These are phyloP conservation scores for Falco punctatus DNA, from an alignment of 2,113 vertebrate genomes.

Conservation along the genomic window DNA sequence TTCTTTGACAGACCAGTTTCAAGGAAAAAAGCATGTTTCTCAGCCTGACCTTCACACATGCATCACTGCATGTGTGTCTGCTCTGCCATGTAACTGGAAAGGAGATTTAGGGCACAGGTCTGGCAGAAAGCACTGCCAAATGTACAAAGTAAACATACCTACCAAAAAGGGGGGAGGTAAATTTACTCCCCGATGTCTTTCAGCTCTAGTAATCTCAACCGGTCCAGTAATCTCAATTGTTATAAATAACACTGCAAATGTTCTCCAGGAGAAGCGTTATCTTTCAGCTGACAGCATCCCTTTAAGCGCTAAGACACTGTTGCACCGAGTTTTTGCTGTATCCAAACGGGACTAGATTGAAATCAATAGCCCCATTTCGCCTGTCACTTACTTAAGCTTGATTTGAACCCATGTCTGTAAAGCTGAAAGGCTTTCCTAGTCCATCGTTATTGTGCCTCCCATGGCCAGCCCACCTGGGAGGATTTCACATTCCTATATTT, in stretches of 20 bases:
- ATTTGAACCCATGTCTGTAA: constrained; percentile 45
- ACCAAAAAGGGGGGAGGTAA: background rate
- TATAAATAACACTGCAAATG: background rate
- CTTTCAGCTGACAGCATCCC: background rate
- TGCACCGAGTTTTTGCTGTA: constrained; percentile 22
- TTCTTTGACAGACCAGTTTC: background rate
- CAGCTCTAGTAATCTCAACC: background rate
- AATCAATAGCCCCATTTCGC: constrained; percentile 59
- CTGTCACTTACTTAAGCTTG: constrained; percentile 62
- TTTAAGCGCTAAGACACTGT: background rate
- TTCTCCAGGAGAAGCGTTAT: background rate
- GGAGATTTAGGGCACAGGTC: background rate
- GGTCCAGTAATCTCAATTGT: background rate
- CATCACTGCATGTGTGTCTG: background rate
- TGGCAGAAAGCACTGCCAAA: background rate
- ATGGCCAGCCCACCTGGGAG: background rate
- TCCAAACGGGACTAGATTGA: constrained; percentile 35
- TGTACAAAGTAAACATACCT: background rate
- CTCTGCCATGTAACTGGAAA: background rate
- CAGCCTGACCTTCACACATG: background rate
- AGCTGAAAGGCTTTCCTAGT: constrained; percentile 20
- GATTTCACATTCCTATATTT: background rate
- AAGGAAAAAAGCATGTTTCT: background rate
- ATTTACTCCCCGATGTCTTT: background rate
- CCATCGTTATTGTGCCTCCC: background rate